Evolutionary conservation across 2,113 vertebrate genomes (phyloP), one percentile per base, ranked within the genome.

Genomic region (Leucosticte australis): DNA sequence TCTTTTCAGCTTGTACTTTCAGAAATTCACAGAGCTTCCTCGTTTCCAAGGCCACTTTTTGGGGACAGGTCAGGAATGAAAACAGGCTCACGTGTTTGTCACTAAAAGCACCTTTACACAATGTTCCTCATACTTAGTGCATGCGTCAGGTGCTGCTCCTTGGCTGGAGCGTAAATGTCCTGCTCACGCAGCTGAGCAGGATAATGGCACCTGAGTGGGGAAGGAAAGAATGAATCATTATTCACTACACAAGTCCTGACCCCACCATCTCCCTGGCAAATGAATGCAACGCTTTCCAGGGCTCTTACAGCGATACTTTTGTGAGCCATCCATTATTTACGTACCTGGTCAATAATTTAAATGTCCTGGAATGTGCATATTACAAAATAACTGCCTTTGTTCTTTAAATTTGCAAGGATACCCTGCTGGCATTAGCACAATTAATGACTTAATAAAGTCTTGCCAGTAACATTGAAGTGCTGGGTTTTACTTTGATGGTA

Each of bases 291-390:
- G 18, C 94, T 96, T 95, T 92, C 96, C 95, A 92, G 91, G 83
- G 89, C 92, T 89, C 89, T 97, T 93, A 80, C 77, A 96, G 44
- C 37, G 97, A 97, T 96, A 94, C 10, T 81, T 87, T 95, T 96
- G 92, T 92, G 97, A 83, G 65, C 93, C 55, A 97, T 98, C 95
- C 98, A 98, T 98, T 97, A 98, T 98, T 98, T 96, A 98, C 90
- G 46, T 86, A 92, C 82, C 37, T 92, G 94, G 97, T 98, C 97
- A 98, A 98, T 98, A 98, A 98, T 98, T 98, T 97, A 98, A 96
- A 93, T 92, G 83, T 86, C 73, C 47, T 41, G 94, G 96, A 95
- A 96, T 95, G 95, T 92, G 86, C 86, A 17, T 92, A 92, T 83
- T 82, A 70, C 55, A 95, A 77, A 95, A 94, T 87, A 89, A 95